These are phyloP conservation scores for Betta splendens DNA, from an alignment of 2,797 vertebrate genomes.

Conservation along the genomic window DNA sequence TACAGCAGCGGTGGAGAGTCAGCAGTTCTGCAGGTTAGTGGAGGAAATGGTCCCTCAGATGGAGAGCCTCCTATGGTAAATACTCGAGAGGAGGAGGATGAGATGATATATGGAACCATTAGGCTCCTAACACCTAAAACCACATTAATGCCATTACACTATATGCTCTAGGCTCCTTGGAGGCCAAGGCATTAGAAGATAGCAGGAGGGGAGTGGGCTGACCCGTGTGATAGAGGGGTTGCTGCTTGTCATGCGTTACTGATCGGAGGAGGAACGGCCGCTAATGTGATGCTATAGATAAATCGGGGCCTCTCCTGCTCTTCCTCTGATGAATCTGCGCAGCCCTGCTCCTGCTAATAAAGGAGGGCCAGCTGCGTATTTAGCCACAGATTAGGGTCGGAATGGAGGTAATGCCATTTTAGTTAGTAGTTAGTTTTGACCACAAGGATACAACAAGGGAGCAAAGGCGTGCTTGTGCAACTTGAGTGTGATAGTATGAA, in stretches of 20 bases:
- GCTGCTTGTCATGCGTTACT: slow-evolving; percentile 55
- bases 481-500: no score
- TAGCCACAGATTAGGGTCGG: slow-evolving; percentile 40
- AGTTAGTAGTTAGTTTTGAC: no score
- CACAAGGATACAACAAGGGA: no score
- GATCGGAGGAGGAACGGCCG: slow-evolving; percentile 49
- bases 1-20: slow-evolving; percentile 46
- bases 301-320: slow-evolving; percentile 23
- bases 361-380: slow-evolving; percentile 47
- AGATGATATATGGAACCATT: slow-evolving; percentile 67
- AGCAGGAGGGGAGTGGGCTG: slow-evolving; percentile 33
- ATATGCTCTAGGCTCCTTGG: slow-evolving; percentile 39
- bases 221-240: slow-evolving; percentile 48
- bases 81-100: slow-evolving; percentile 17
- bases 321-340: slow-evolving; percentile 23
- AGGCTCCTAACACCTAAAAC: slow-evolving; percentile 54
- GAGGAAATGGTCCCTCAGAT: slow-evolving; percentile 31
- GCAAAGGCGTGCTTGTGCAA: no score
- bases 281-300: slow-evolving; percentile 57
- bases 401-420: slow-evolving; percentile 45
- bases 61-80: slow-evolving; percentile 28
- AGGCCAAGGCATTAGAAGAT: slow-evolving; percentile 34
- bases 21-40: slow-evolving; percentile 38
- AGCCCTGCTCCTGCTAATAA: slow-evolving; percentile 39
- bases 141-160: slow-evolving; percentile 56